Base-by-base conservation (phyloP, 2,797 vertebrate genomes). In the Syngnathus acus region DNA sequence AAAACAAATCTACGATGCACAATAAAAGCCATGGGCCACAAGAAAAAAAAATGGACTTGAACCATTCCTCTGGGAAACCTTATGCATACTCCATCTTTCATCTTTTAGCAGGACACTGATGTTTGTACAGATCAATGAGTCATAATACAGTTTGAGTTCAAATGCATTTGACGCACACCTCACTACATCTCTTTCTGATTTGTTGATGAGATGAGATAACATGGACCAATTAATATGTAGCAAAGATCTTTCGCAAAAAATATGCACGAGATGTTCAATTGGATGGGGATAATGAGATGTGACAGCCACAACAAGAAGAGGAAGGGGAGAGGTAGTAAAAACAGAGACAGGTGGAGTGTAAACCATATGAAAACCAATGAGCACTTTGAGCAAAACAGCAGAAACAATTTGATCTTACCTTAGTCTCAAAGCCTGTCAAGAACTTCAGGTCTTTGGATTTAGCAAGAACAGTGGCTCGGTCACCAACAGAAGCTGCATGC, bases 381-480 rank as follows among this genome's bases (percentile, higher is more conserved):
- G 63, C n/a, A 8, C 26, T 32, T 32, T 3, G 2, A 32, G 26
- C 17, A 53, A 43, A 11, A 67, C 61, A 57, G 64, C 48, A 61
- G 51, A 2, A 57, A 67, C 64, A 23, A n/a, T 74, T 83, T 76
- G 69, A 71, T 23, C 83, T 78, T 53, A 94, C 95, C 93, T 96
- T 95, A 57, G 93, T 86, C 84, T 97, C 94, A n/a, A 92, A 94
- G 40, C 95, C 95, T 0, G 94, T 95, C 66, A 97, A 89, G 80
- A 95, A 95, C 72, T 91, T 94, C 64, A 97, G 86, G 64, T 94
- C 94, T 63, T 72, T 91, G 0, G 95, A 97, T 80, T 97, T 95
- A 72, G 90, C 87, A 0, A 96, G 89, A 70, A 97, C 93, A 0
- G 84, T 90, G 2, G 77, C 90, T 70, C 90, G 76, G 86, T 97